Evolutionary conservation across 1,140 invertebrate genomes (phyloP), one percentile per base, ranked within the genome.

Genomic region (Homalodisca vitripennis): DNA sequence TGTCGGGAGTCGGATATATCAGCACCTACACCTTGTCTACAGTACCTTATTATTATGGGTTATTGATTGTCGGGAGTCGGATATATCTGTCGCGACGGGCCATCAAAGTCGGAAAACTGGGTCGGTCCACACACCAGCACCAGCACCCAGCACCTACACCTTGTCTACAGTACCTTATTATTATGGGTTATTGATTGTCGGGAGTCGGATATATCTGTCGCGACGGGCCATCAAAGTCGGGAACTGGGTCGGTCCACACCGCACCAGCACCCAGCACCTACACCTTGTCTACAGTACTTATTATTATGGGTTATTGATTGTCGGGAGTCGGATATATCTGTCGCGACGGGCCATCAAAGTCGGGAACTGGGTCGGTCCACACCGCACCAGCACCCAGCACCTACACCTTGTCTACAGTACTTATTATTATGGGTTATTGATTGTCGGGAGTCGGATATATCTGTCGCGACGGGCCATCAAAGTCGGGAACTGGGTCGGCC

Each of bases 291-390:
- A n/a, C n/a, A n/a, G n/a, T n/a, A n/a, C n/a, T n/a, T n/a, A n/a
- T n/a, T n/a, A n/a, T n/a, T n/a, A 53, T 53, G 48, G 60, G 13
- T 34, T 29, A 63, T 34, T 26, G 60, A 63, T 31, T 63, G 60
- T 29, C 6, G 6, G 20, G 34, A 41, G 34, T 41, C 34, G 6
- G 34, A 17, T 17, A 41, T 41, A 10, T 41, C 17, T 41, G 34
- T 41, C 34, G 34, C 34, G 34, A 41, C 34, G 6, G 34, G 17
- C 34, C 17, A 41, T 41, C 34, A 41, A 41, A 41, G 6, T 41
- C 34, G 6, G 17, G 6, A 41, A 41, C 34, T 41, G 34, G 34
- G 34, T 41, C 34, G 17, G n/a, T 41, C 6, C 34, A 41, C 6
- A 10, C 34, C 34, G 6, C 34, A 41, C 34, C 34, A 6, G 6